Percentiles rank a stretch among this genome's conserved stretches.
These are phyloP conservation scores for Dolichoris vasculosae DNA, from an alignment of 1,140 invertebrate species.

Conservation along the genomic window DNA sequence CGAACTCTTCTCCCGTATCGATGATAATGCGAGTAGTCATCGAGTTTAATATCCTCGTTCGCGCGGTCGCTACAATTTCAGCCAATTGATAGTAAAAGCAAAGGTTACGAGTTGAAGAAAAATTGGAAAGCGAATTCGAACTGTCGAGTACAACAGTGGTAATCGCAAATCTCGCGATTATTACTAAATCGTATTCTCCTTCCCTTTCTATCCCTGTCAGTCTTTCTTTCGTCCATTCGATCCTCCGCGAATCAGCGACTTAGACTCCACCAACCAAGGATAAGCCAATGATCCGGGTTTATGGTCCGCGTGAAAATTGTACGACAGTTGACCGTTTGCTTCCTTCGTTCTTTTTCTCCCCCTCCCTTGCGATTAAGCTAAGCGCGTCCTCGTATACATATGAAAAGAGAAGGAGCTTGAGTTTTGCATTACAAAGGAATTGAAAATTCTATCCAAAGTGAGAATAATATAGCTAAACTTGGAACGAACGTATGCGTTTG, in stretches of 20 bases:
- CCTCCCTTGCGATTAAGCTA: not conserved
- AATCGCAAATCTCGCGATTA: constrained; percentile 10
- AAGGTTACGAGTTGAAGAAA: not conserved
- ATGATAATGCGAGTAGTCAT: not conserved
- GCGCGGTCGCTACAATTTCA: not conserved
- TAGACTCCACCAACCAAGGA: not conserved
- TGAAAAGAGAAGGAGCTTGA: not conserved
- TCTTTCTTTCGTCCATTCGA: not conserved
- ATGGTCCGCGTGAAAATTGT: constrained; percentile 7
- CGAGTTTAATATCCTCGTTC: not conserved
- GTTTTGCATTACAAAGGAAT: not conserved
- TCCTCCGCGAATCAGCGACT: not conserved
- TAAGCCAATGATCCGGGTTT: constrained; percentile 21
- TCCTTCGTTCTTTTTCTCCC: not conserved
- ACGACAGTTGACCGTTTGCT: not conserved
- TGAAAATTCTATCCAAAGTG: not conserved
- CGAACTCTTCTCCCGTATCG: not conserved
- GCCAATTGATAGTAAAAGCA: not conserved
- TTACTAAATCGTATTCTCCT: not conserved
- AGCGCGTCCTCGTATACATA: not conserved
- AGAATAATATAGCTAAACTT: not conserved
- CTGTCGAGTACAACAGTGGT: not conserved
- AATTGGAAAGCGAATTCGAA: not conserved
- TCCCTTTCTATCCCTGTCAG: not conserved
- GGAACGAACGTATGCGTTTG: too few species aligned